Evolutionary conservation across 2,888 invertebrate species (phyloP).

Genomic region (Oligia latruncula): DNA sequence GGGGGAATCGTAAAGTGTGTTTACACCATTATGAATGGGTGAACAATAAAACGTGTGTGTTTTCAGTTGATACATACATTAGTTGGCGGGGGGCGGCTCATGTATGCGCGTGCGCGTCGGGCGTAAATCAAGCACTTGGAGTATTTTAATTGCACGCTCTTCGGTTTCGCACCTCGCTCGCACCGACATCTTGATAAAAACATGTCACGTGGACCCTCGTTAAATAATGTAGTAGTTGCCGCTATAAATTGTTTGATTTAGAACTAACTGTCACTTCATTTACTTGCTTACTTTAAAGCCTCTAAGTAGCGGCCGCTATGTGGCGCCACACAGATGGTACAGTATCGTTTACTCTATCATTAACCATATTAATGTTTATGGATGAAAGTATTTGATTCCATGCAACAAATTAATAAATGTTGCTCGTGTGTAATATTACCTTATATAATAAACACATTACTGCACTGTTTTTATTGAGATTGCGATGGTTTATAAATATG

Average conservation of each 20-base stretch:
- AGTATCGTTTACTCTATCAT: conserved; percentile 55
- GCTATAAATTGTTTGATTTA: conserved; percentile 76
- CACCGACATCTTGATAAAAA: conserved; percentile 74
- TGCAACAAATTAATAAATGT: conserved; percentile 37
- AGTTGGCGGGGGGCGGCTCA: conserved; percentile 23
- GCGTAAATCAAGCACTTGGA: conserved; percentile 76
- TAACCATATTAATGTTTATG: conserved; percentile 53
- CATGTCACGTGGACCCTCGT: conserved; percentile 71
- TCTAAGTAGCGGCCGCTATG: conserved; percentile 43
- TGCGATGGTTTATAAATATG: conserved; percentile 18
- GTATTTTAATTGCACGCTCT: conserved; percentile 77
- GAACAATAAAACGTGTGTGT: conserved; percentile 68
- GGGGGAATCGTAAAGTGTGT: conserved; percentile 68
- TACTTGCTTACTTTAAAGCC: conserved; percentile 61
- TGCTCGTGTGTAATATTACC: conserved; percentile 20
- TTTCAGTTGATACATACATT: conserved; percentile 57
- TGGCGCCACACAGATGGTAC: conserved; percentile 37
- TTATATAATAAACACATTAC: conserved; percentile 23
- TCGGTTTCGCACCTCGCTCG: conserved; percentile 78
- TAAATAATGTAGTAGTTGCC: conserved; percentile 74
- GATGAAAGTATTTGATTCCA: conserved; percentile 51
- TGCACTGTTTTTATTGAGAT: conserved; percentile 22
- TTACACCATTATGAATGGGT: conserved; percentile 70
- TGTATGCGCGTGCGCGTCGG: conserved; percentile 49
- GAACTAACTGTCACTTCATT: conserved; percentile 61